A percentile compares a stretch with the other conserved stretches of the same genome.
These are phyloP conservation scores for Branchipolynoe longqiensis DNA, from an alignment of 2,888 invertebrate species.

Conservation along the genomic window DNA sequence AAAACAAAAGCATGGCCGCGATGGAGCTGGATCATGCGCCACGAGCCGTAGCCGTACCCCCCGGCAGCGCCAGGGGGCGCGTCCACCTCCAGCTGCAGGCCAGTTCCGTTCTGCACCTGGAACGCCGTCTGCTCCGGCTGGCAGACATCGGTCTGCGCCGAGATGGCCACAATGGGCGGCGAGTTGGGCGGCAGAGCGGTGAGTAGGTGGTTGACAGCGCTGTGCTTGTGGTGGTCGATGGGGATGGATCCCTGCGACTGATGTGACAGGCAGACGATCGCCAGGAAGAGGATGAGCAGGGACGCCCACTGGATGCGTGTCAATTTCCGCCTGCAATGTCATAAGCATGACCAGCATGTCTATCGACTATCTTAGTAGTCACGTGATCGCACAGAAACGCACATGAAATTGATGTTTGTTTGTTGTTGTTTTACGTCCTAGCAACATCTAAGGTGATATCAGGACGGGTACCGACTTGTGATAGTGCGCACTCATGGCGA, in stretches of 20 bases:
- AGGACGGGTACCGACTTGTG: too few relatives aligned
- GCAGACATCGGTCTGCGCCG: not conserved
- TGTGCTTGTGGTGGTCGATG: constrained; percentile 47
- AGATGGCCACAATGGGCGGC: not conserved
- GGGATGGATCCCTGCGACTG: constrained; percentile 19
- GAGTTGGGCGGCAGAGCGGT: not conserved
- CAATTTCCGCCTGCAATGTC: constrained; percentile 37
- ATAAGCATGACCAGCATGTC: not conserved
- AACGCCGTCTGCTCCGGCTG: constrained; percentile 15
- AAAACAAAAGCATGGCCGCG: constrained; percentile 36
- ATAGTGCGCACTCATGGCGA: too few relatives aligned
- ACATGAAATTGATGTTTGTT: too few relatives aligned
- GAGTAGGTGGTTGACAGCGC: constrained; percentile 53
- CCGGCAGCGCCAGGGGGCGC: not conserved
- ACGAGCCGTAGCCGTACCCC: not conserved
- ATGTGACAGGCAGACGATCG: constrained; percentile 43
- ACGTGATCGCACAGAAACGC: too few relatives aligned
- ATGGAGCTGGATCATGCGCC: constrained; percentile 22
- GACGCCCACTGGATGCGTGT: constrained; percentile 42
- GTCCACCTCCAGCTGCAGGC: not conserved
- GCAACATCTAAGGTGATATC: too few relatives aligned
- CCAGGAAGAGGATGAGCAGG: constrained; percentile 51
- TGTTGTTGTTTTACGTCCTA: too few relatives aligned
- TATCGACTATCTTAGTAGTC: too few relatives aligned
- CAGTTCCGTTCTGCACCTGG: not conserved